Evolutionary conservation across 2,888 invertebrate species (phyloP), one percentile per base, ranked within the genome.

Genomic region (Drosophila koepferae): DNA sequence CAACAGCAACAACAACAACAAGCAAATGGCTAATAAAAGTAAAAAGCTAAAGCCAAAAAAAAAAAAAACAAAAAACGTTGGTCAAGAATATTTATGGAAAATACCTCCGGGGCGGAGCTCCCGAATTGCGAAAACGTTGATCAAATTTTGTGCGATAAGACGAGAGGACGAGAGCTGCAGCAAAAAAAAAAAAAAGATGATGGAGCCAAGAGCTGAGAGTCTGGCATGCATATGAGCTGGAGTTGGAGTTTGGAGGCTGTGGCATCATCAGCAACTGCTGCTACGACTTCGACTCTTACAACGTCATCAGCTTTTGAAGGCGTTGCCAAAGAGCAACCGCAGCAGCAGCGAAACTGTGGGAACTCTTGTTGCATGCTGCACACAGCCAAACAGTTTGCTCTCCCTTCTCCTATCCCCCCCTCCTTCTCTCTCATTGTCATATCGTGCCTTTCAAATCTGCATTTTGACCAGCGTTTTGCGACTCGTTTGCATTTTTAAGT

Each of bases 21-120:
- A 48, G 49, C 63, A 85, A 83, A 65, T 67, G 75, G 51, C 87
- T 81, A 85, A 84, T 80, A 87, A 80, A 82, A 87, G 75, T 85
- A 85, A 88, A 84, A 81, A 80, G 72, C 62, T 28, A 69, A 73
- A 77, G 71, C 69, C 62, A 53, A 54, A 54, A 54, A 54, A 16
- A 55, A 41, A 64, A 74, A 54, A 54, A 54, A 54, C 18, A 55
- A 41, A 64, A 74, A 54, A 58, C 40, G 56, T 62, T 49, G 82
- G 66, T 65, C 66, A 70, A 58, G 83, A 86, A 90, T 88, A 87
- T 90, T 91, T 88, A 84, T 88, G 82, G 82, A 86, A 86, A 82
- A 91, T 89, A 89, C 91, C 92, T 91, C 85, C 90, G 91, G 92
- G 92, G 92, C 92, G 92, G 92, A 92, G 92, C 92, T 92, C 91